Percentiles rank a stretch among this genome's conserved stretches.
Conservation (phyloP, 2,797 vertebrate species). For the Brachyalestes nurse region DNA sequence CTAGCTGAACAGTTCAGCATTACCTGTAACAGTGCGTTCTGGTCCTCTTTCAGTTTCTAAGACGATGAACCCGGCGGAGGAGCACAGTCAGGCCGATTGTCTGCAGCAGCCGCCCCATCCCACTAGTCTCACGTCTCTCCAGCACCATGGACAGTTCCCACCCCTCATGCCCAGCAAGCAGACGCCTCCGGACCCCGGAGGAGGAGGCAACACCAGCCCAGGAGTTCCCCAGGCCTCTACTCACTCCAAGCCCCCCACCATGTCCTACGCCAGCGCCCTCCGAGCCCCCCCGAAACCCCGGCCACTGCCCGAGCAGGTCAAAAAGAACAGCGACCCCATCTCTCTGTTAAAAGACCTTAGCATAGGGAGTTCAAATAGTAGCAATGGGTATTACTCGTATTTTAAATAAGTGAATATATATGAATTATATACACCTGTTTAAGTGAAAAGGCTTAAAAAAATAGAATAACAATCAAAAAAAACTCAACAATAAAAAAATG, state of each 20-base stretch:
- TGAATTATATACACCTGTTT: constrained; percentile 52
- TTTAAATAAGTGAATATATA: constrained; percentile 89
- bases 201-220: constrained; percentile 70
- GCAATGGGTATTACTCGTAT: constrained; percentile 99
- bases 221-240: constrained; percentile 74
- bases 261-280: constrained; percentile 98
- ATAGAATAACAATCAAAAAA: constrained; percentile 67
- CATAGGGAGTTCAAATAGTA: constrained; percentile 97
- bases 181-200: constrained; percentile 85
- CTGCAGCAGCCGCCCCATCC: constrained; percentile 69
- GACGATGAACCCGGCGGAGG: constrained; percentile 85
- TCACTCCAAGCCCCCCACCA: constrained; percentile 88
- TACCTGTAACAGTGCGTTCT: background rate
- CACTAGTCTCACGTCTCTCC: constrained; percentile 85
- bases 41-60: constrained; percentile 74
- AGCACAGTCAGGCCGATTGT: constrained; percentile 86
- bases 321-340: constrained; percentile 97
- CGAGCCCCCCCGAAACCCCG: constrained; percentile 95
- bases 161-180: constrained; percentile 93
- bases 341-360: constrained; percentile 98
- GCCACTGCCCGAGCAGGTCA: constrained; percentile 92
- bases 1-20: background rate
- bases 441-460: constrained; percentile 65
- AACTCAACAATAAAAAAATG: constrained; percentile 45
- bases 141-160: constrained; percentile 97